These are phyloP conservation scores for Sakesphorus luctuosus DNA, from an alignment of 2,113 vertebrate genomes.

Conservation along the genomic window DNA sequence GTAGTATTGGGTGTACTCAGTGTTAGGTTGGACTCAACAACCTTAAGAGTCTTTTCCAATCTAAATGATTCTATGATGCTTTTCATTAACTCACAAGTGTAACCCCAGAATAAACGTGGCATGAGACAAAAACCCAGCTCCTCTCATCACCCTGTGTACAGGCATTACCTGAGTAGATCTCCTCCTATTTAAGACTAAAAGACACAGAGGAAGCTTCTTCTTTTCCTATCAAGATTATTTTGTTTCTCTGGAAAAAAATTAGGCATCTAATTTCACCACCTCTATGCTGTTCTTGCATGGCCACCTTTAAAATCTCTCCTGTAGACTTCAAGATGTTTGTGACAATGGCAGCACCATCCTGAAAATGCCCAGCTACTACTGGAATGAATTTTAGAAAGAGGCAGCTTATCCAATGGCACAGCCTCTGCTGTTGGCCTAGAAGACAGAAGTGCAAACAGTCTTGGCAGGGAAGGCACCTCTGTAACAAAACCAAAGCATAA, in stretches of 20 bases:
- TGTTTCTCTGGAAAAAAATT: not conserved
- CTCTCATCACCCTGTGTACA: not conserved
- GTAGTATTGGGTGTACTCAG: not conserved
- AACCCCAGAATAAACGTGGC: not conserved
- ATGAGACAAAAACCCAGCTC: not conserved
- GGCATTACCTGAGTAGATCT: not conserved
- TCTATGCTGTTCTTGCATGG: not conserved
- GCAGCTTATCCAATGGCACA: not conserved
- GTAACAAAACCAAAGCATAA: not conserved
- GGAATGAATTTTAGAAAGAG: not conserved
- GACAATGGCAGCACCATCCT: not conserved
- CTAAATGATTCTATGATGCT: not conserved
- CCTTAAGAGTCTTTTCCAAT: not conserved
- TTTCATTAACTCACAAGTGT: not conserved
- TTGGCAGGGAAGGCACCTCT: not conserved
- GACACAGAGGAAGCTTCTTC: not conserved
- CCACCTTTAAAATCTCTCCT: not conserved
- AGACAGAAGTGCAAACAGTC: not conserved
- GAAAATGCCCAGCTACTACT: not conserved
- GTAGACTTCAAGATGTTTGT: not conserved
- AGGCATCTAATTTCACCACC: not conserved
- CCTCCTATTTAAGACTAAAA: not conserved
- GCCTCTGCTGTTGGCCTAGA: not conserved
- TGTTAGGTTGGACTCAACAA: not conserved
- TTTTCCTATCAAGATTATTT: not conserved